Base-by-base conservation (phyloP, 1,140 invertebrate genomes). In the Pararge aegeria region DNA sequence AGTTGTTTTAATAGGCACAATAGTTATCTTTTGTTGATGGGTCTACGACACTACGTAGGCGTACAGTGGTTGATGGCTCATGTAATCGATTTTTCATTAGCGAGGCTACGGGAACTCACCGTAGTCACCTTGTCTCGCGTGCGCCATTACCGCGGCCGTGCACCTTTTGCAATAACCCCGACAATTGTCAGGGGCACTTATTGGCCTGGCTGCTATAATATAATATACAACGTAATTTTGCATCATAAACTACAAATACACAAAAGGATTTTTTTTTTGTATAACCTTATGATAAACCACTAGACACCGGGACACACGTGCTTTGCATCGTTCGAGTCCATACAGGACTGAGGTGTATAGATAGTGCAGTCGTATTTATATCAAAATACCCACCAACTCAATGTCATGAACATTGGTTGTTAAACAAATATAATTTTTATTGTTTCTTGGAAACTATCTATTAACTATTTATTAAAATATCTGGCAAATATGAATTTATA, bases 161-260 rank as follows among this genome's bases (percentile, higher is more conserved):
- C 86, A 89, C 48, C 81, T 75, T 73, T 83, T 86, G 73, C 86
- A 87, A 68, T 76, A 68, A 34, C 69, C 63, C 42, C 58, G 55
- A 69, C 74, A 83, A 69, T 80, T 72, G 46, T 76, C 73, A 67
- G 78, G 64, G 69, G 77, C 66, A 75, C 61, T 76, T 73, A 75
- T 66, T 57, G 64, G 68, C 56, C 68, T 68, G 66, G 73, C 74
- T 65, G 73, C 73, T 75, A 83, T 61, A 81, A 34, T 34, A 34
- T 34, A 73, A 66, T 19, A 72, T 55, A 62, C 48, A 64, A 61
- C 49, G 51, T 57, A 55, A 54, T 53, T 55, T 59, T 50, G 46
- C 61, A 49, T 44, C 46, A 57, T 38, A 51, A 38, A 1, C 5
- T 27, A 27, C 10, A 34, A 12, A 34, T 34, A 10, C 10, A 10